These are phyloP conservation scores for Mesembrinibis cayennensis DNA, from an alignment of 2,113 vertebrate species.

Conservation along the genomic window DNA sequence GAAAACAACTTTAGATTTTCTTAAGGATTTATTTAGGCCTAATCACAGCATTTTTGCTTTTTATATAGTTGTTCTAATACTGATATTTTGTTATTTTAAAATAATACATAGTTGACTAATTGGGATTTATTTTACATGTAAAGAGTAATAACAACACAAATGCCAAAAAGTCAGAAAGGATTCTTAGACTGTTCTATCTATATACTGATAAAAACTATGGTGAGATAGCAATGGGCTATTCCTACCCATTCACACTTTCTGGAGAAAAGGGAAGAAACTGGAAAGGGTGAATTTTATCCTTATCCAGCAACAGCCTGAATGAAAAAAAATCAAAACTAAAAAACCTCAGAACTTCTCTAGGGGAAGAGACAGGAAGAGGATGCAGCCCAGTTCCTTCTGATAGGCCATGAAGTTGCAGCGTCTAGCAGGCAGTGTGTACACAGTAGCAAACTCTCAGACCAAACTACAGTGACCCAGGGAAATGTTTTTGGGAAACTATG, in stretches of 20 bases:
- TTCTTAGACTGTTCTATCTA: neutral
- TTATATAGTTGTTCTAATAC: neutral
- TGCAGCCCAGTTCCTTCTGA: slow-evolving; percentile 86
- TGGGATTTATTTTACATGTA: neutral
- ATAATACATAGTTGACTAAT: neutral
- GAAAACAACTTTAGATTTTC: neutral
- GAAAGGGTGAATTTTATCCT: slow-evolving; percentile 57
- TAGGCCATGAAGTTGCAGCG: slow-evolving; percentile 73
- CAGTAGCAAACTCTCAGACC: slow-evolving; percentile 74
- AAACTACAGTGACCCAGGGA: slow-evolving; percentile 73
- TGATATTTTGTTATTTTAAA: neutral
- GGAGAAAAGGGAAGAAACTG: slow-evolving; percentile 6
- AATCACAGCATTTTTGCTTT: neutral
- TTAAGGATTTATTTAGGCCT: neutral
- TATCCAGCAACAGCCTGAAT: slow-evolving; percentile 27
- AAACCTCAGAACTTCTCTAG: slow-evolving; percentile 23
- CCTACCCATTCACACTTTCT: neutral
- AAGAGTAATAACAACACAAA: neutral
- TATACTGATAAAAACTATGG: neutral
- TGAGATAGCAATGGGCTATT: neutral
- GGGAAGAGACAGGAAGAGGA: slow-evolving; percentile 87
- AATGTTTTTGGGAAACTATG: slow-evolving; percentile 77
- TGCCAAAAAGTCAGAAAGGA: neutral
- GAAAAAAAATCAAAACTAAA: slow-evolving; percentile 32
- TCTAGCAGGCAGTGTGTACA: slow-evolving; percentile 73